Conservation (phyloP, 2,797 vertebrate species). For the Caiman crocodilus region DNA sequence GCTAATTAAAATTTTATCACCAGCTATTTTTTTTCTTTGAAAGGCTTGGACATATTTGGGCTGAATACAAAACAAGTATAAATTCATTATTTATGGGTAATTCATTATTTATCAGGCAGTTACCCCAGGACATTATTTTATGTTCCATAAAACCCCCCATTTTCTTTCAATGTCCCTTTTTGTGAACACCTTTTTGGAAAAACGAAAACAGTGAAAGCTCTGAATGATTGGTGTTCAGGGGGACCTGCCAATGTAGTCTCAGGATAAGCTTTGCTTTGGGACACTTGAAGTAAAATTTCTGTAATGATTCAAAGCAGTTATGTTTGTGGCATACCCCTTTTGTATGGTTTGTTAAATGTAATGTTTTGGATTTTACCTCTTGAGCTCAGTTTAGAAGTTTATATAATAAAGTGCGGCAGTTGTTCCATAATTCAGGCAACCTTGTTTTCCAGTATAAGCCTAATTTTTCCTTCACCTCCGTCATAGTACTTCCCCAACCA, state of each 20-base stretch:
- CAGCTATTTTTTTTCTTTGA: neutral
- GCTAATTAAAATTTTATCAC: slow-evolving; percentile 28
- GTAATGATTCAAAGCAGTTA: neutral
- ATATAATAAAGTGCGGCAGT: neutral
- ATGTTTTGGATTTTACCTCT: neutral
- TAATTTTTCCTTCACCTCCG: neutral
- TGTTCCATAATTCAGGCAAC: neutral
- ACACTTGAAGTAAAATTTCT: neutral
- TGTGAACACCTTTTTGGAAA: neutral
- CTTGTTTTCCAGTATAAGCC: neutral
- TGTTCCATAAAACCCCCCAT: neutral
- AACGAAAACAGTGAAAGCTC: neutral
- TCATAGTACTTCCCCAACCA: neutral
- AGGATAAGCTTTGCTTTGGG: neutral
- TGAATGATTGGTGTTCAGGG: neutral
- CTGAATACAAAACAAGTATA: neutral
- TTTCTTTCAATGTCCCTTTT: neutral
- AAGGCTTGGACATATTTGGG: neutral
- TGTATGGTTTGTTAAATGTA: neutral
- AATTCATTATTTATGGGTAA: too few relatives aligned
- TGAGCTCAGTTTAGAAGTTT: neutral
- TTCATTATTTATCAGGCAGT: too few relatives aligned
- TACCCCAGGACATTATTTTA: neutral
- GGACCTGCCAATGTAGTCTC: neutral
- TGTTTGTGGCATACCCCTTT: neutral